Conservation (phyloP, 2,113 vertebrate genomes). For the Phyllopteryx taeniolatus region DNA sequence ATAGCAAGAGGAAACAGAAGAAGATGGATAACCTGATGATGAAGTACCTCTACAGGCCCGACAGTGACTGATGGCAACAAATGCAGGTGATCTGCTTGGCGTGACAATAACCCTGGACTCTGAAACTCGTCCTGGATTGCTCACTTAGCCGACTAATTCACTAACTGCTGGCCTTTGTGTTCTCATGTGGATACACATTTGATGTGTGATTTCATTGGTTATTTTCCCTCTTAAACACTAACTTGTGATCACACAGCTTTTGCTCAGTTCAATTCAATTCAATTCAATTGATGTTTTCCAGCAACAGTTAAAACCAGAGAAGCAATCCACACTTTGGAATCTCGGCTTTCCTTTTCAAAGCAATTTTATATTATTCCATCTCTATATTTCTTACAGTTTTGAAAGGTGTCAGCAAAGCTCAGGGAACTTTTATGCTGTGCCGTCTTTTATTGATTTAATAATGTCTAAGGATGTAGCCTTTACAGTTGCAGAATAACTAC, state of each 20-base stretch:
- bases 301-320: constrained; percentile 7
- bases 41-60: constrained; percentile 96
- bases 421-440: neutral
- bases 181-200: constrained; percentile 1
- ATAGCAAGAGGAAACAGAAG: constrained; percentile 79
- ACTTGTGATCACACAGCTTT: neutral
- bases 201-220: neutral
- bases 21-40: constrained; percentile 90
- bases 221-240: neutral
- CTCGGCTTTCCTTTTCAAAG: neutral
- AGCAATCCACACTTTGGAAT: neutral
- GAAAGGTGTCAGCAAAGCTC: neutral
- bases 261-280: neutral
- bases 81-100: constrained; percentile 69
- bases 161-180: neutral
- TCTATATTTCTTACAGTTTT: neutral
- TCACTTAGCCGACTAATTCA: constrained; percentile 38
- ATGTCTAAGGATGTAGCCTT: neutral
- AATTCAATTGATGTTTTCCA: too few species aligned
- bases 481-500: neutral
- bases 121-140: neutral
- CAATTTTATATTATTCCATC: neutral
- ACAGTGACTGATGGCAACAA: constrained; percentile 84
- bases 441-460: neutral
- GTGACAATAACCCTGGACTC: constrained; percentile 61